Evolutionary conservation across 2,113 vertebrate species (phyloP).

Genomic region (Istiophorus platypterus): DNA sequence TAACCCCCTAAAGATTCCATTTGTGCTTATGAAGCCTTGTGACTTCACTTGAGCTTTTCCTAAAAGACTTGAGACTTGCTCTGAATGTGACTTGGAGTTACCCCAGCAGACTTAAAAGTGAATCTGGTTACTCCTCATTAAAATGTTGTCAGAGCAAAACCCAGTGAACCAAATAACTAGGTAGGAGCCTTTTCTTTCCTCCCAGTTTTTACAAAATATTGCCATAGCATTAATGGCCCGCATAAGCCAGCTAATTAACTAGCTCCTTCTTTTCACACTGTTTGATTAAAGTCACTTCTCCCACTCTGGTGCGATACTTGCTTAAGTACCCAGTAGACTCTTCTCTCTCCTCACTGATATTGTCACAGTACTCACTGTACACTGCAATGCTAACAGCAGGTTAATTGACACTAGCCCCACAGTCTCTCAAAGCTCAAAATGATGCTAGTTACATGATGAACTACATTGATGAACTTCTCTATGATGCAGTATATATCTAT

Average conservation of each 20-base stretch:
- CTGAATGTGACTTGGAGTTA: background rate
- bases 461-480: constrained; percentile 42
- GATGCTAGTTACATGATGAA: constrained; percentile 41
- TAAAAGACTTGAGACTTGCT: background rate
- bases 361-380: constrained; percentile 37
- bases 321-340: constrained; percentile 29
- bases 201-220: constrained; percentile 27
- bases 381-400: constrained; percentile 36
- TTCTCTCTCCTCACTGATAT: constrained; percentile 26
- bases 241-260: constrained; percentile 36
- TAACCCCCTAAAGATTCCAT: background rate
- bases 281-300: constrained; percentile 31
- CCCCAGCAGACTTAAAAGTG: background rate
- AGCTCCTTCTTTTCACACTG: constrained; percentile 11
- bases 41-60: background rate
- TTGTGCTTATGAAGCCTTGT: background rate
- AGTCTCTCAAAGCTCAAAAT: constrained; percentile 37
- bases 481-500: constrained; percentile 34
- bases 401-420: constrained; percentile 57
- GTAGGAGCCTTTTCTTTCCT: background rate
- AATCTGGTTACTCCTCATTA: background rate
- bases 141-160: constrained; percentile 15
- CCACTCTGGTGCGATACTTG: constrained; percentile 18
- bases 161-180: constrained; percentile 19
- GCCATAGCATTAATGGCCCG: constrained; percentile 10